phyloP scores from a whole-genome alignment of 2,888 invertebrate species.

The Scaptomyza flava region DNA sequence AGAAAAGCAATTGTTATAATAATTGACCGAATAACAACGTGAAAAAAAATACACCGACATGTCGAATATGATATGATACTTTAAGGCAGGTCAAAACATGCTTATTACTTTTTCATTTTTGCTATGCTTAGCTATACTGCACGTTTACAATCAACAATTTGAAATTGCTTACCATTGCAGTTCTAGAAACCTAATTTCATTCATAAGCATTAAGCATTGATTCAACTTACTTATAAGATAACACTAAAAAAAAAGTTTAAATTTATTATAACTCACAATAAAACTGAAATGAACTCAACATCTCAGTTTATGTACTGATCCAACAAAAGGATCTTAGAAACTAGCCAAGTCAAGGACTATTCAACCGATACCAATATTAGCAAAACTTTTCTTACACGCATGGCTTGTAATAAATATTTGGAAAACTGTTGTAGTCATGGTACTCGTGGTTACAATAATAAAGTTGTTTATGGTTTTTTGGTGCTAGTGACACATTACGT shows the following conservation, averaged over 20 bases:
- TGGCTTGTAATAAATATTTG: slow-evolving; percentile 10
- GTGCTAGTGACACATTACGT: slow-evolving; percentile 45
- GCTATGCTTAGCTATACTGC: not conserved
- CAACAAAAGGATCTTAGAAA: not conserved
- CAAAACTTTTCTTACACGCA: slow-evolving; percentile 26
- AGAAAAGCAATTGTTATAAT: not conserved
- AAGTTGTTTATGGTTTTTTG: slow-evolving; percentile 6
- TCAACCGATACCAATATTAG: slow-evolving; percentile 1
- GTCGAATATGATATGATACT: not conserved
- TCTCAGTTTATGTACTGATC: too few relatives aligned
- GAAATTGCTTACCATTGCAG: not conserved
- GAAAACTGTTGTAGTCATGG: slow-evolving; percentile 33
- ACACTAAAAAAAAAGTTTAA: too few relatives aligned
- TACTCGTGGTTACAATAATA: slow-evolving; percentile 23
- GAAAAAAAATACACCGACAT: not conserved
- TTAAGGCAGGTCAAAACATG: slow-evolving; percentile 3
- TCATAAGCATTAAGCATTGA: not conserved
- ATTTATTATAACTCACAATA: too few relatives aligned
- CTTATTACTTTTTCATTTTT: not conserved
- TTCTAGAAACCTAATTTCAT: not conserved
- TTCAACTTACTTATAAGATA: not conserved
- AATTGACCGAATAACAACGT: not conserved
- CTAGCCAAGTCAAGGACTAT: not conserved
- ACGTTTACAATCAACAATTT: not conserved
- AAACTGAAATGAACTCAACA: too few relatives aligned